A percentile compares a stretch with the other conserved stretches of the same genome.
Conservation (phyloP, 2,888 invertebrate species). For the Sycophila texana region DNA sequence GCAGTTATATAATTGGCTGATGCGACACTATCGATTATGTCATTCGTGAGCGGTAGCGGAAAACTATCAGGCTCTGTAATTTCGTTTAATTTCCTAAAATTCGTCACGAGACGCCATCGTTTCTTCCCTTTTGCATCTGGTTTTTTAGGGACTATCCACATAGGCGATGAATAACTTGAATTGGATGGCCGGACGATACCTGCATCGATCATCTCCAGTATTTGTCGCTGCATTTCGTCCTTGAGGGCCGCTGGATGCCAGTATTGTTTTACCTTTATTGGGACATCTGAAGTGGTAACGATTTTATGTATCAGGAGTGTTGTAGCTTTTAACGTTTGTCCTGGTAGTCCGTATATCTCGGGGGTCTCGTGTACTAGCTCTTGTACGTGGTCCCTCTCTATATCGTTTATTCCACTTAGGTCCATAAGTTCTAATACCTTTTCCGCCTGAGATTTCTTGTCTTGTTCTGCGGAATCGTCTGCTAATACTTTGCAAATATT, state of each 20-base stretch:
- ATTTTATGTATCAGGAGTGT: slow-evolving; percentile 32
- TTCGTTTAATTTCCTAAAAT: slow-evolving; percentile 2
- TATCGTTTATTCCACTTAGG: not conserved
- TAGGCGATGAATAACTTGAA: not conserved
- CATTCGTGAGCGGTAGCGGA: not conserved
- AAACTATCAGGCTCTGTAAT: not conserved
- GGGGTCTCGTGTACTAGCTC: not conserved
- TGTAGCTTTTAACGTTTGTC: not conserved
- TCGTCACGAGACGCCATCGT: not conserved
- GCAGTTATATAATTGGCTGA: no score
- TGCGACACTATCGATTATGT: no score
- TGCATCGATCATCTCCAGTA: not conserved
- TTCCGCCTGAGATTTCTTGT: not conserved
- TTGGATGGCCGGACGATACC: not conserved
- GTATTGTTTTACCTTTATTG: not conserved
- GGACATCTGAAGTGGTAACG: not conserved
- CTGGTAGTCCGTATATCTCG: not conserved
- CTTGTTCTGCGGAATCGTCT: not conserved
- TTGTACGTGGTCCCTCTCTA: not conserved
- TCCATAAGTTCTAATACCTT: not conserved
- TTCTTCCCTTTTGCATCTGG: not conserved
- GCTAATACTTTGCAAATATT: no score
- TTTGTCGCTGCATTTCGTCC: not conserved
- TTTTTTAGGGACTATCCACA: slow-evolving; percentile 4
- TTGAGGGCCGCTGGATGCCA: not conserved